Evolutionary conservation across 1,140 invertebrate species (phyloP), one percentile per base, ranked within the genome.

Genomic region (Drosophila willistoni): DNA sequence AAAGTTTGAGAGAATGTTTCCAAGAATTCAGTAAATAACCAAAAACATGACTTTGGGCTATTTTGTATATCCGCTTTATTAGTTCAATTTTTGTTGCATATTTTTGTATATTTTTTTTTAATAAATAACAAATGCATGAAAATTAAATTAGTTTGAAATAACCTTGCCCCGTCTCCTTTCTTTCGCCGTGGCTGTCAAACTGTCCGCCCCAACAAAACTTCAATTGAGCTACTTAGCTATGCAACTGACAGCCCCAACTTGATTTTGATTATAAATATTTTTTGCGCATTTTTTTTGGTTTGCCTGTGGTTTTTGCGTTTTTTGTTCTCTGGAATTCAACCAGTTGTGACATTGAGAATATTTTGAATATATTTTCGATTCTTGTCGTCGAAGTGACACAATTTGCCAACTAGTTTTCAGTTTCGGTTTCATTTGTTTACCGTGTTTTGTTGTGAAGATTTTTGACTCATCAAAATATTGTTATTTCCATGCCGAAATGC

Each of bases 311-410:
- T 12, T 44, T 36, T 67, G 62, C 22, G 47, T 69, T 64, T 54
- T 36, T 55, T 60, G 57, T 77, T 68, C 29, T 62, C 19, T 19
- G 33, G 34, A 44, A 41, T 68, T 73, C 63, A 80, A 80, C 84
- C 68, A 73, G 79, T 79, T 87, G 71, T 67, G 84, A 66, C 83
- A 89, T 79, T 86, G 84, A 83, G 67, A 74, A 33, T 36, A 39
- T 36, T 33, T 62, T 79, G 57, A 67, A 64, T 87, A 85, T 82
- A 57, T 68, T 80, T 66, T 60, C 57, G 63, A 77, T 72, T 51
- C 36, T 68, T 41, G 34, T 51, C 19, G 17, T 51, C 10, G 41
- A 63, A 56, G 59, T 68, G 74, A 71, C 81, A 85, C 81, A 81
- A 70, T 81, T 77, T 76, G 74, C 68, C 22, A 72, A 66, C 67